These are phyloP conservation scores for Antheraea mylitta DNA, from an alignment of 1,140 invertebrate genomes.

Conservation along the genomic window DNA sequence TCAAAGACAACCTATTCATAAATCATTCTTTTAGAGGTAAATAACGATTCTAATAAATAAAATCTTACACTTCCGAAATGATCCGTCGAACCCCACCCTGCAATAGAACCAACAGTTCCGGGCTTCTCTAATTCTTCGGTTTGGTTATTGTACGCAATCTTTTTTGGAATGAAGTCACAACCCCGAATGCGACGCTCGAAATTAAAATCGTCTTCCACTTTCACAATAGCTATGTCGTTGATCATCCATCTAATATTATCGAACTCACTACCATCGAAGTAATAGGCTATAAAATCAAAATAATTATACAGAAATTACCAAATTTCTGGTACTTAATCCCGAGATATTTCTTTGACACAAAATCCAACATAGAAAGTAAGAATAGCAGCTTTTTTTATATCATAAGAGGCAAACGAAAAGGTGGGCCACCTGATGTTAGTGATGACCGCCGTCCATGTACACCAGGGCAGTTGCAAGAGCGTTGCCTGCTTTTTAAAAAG, in stretches of 20 bases:
- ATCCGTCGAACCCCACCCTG: conserved; percentile 54
- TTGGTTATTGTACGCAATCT: conserved; percentile 45
- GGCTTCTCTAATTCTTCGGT: conserved; percentile 37
- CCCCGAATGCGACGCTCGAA: conserved; percentile 48
- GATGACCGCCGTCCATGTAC: too few relatives aligned
- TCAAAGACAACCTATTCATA: background rate
- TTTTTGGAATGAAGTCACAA: conserved; percentile 55
- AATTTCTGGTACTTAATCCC: too few relatives aligned
- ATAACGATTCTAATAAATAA: background rate
- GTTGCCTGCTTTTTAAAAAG: too few relatives aligned
- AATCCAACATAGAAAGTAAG: too few relatives aligned
- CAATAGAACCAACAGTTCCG: conserved; percentile 37
- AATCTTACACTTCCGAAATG: conserved; percentile 39
- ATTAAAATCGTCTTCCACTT: conserved; percentile 55
- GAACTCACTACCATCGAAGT: conserved; percentile 51
- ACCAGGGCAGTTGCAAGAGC: too few relatives aligned
- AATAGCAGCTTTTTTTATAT: too few relatives aligned
- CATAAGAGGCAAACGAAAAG: too few relatives aligned
- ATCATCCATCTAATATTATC: conserved; percentile 65
- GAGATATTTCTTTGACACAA: too few relatives aligned
- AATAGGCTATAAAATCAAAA: conserved; percentile 38
- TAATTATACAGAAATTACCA: background rate
- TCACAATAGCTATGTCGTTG: conserved; percentile 62
- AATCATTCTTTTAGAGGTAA: too few relatives aligned
- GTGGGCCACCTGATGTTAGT: too few relatives aligned